phyloP scores from a whole-genome alignment of 1,140 invertebrate species.

The Cylas formicarius region DNA sequence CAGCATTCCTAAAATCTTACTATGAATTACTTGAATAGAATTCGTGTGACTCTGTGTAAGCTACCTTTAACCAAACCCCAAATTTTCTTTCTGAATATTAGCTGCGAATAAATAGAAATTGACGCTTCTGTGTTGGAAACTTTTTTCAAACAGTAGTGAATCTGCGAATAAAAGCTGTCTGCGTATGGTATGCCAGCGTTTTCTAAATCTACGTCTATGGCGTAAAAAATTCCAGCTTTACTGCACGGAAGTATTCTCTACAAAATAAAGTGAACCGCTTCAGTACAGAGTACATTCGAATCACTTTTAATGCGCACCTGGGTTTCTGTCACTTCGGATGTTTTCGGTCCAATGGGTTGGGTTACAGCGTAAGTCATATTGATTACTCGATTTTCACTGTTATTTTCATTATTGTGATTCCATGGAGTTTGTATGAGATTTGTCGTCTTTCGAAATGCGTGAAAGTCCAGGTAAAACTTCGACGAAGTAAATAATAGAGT shows the following conservation, averaged over 20 bases:
- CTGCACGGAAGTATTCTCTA: slow-evolving; percentile 79
- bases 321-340: slow-evolving; percentile 75
- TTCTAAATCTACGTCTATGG: slow-evolving; percentile 74
- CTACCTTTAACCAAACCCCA: slow-evolving; percentile 84
- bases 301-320: slow-evolving; percentile 55
- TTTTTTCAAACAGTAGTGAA: slow-evolving; percentile 79
- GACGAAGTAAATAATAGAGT: slow-evolving; percentile 90
- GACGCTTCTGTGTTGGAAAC: slow-evolving; percentile 47
- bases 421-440: slow-evolving; percentile 64
- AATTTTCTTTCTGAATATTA: slow-evolving; percentile 84
- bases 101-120: slow-evolving; percentile 59
- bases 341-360: slow-evolving; percentile 79
- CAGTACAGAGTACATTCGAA: too few relatives aligned
- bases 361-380: slow-evolving; percentile 74
- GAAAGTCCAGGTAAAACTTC: slow-evolving; percentile 80
- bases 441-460: slow-evolving; percentile 69
- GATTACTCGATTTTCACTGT: slow-evolving; percentile 68
- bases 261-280: slow-evolving; percentile 13
- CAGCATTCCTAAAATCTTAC: slow-evolving; percentile 71
- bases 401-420: slow-evolving; percentile 60
- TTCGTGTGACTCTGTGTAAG: not conserved
- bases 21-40: slow-evolving; percentile 3
- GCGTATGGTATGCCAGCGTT: slow-evolving; percentile 88
- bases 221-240: slow-evolving; percentile 76
- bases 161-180: slow-evolving; percentile 80